Base-by-base conservation (phyloP, 2,888 invertebrate species). In the Slavum lentiscoides region DNA sequence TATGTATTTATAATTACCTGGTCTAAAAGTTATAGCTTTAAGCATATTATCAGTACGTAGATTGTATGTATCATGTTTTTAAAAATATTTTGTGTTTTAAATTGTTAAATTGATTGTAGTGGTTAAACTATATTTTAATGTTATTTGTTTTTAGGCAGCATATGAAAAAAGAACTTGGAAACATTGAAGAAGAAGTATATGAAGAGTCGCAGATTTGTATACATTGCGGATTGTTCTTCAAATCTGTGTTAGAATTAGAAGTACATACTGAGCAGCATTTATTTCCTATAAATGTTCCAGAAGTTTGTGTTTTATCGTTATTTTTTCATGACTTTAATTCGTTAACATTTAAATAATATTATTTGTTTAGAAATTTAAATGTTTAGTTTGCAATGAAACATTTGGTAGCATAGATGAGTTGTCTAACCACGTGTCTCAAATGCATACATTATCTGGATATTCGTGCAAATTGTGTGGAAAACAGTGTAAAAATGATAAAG, bases 381-480 rank as follows among this genome's bases (percentile, higher is more conserved):
- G 91, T 85, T 89, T 91, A 86, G 86, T 91, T 66, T 92, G 92
- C 83, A 91, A 91, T 1, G 90, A 91, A 84, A 88, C 89, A 49
- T 91, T 90, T 83, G 87, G 88, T 49, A 91, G 91, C 83, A 91
- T 91, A 83, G 88, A 88, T 59, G 88, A 89, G 49, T 89, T 92
- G 1, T 91, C 91, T 23, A 89, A 89, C 17, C 92, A 92, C 85
- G 88, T 92, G 13, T 88, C 89, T 74, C 87, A 88, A 49, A 88
- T 89, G 83, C 91, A 92, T 84, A 88, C 89, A 84, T 88, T 91
- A 81, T 90, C 90, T 1, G 88, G 89, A n/a, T 90, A 91, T 85
- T 90, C 91, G 0, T 92, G 92, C 84, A 88, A 89, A 84, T 86
- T 91, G 61, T 92, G 92, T 84, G 92, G 92, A 15, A 90, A 91